Conservation (phyloP, 2,797 vertebrate species). For the Manis pentadactyla region DNA sequence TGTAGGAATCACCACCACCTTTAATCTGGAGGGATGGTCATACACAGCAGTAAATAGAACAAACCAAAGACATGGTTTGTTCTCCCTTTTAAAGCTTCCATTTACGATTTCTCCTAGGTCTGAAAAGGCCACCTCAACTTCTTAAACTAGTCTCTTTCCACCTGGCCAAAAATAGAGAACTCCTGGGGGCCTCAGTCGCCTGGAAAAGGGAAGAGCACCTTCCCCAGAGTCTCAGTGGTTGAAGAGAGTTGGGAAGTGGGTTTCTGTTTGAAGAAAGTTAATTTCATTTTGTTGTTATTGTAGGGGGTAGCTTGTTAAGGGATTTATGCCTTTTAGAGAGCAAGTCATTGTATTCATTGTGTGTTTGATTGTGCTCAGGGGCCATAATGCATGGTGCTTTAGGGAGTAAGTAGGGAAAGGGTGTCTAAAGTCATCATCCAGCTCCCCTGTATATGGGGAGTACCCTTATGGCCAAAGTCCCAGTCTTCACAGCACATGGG, state of each 20-base stretch:
- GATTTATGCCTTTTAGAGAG: not conserved
- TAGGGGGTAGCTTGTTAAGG: not conserved
- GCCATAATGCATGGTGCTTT: not conserved
- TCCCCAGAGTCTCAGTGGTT: not conserved
- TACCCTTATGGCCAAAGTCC: not conserved
- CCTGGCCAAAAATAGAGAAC: not conserved
- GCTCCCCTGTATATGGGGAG: not conserved
- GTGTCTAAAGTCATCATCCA: conserved; percentile 7
- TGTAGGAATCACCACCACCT: conserved; percentile 30
- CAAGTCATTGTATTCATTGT: not conserved
- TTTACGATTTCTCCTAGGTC: not conserved
- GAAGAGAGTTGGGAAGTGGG: not conserved
- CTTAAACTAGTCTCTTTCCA: not conserved
- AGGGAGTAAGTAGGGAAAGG: not conserved
- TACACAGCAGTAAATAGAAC: not conserved
- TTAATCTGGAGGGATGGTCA: not conserved
- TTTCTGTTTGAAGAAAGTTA: not conserved
- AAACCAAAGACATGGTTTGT: not conserved
- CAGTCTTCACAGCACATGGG: not conserved
- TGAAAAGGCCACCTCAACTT: not conserved
- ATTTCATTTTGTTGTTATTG: not conserved
- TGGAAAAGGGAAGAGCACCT: not conserved
- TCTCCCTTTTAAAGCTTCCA: not conserved
- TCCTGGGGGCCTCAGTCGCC: not conserved
- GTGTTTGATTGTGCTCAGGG: not conserved